These are phyloP conservation scores for Caradrina clavipalpis DNA, from an alignment of 2,888 invertebrate species.

Conservation along the genomic window DNA sequence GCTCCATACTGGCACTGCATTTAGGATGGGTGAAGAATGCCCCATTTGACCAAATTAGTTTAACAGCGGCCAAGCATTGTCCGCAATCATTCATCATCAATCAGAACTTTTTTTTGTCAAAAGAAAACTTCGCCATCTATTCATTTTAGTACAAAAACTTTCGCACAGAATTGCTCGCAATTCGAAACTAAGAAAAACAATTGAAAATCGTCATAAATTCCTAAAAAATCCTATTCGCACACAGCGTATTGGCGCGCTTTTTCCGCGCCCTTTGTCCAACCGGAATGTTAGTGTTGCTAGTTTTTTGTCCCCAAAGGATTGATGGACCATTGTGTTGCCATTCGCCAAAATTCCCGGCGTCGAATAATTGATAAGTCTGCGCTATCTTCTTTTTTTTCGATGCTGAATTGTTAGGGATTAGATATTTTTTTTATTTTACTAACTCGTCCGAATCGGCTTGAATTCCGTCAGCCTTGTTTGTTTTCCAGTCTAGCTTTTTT, in stretches of 20 bases:
- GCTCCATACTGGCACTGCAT: too few relatives aligned
- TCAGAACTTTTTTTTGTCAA: not conserved
- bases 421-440: constrained; percentile 72
- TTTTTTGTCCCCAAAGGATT: constrained; percentile 81
- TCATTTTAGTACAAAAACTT: not conserved
- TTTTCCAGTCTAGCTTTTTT: constrained; percentile 62
- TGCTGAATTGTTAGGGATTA: constrained; percentile 81
- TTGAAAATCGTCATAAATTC: constrained; percentile 18
- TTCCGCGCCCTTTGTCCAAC: constrained; percentile 75
- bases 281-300: constrained; percentile 81
- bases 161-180: constrained; percentile 2
- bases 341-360: constrained; percentile 80
- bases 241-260: constrained; percentile 68
- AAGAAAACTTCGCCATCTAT: not conserved
- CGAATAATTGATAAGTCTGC: constrained; percentile 86
- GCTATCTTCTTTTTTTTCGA: constrained; percentile 69
- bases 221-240: constrained; percentile 44
- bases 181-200: constrained; percentile 20
- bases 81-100: too few relatives aligned
- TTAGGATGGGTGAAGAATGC: too few relatives aligned
- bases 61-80: too few relatives aligned
- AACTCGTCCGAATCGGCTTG: constrained; percentile 59
- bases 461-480: constrained; percentile 63
- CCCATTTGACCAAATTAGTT: too few relatives aligned
- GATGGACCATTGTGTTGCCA: constrained; percentile 88